Evolutionary conservation across 2,888 invertebrate species (phyloP).

Genomic region (Lydus trimaculatus): DNA sequence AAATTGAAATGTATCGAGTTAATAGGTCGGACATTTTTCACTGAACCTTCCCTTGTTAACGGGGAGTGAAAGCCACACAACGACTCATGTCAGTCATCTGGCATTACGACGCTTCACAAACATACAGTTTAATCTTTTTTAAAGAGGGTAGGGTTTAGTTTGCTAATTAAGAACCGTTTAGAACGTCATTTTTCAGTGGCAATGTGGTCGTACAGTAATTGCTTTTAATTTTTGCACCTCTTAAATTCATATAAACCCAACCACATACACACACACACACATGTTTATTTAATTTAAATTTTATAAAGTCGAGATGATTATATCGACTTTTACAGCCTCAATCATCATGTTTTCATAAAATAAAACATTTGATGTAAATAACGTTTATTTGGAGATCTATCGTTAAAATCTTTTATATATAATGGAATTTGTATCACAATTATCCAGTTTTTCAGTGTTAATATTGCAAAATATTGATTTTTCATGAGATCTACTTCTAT

Average conservation of each 20-base stretch:
- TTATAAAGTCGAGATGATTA: neutral
- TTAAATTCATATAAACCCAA: constrained; percentile 32
- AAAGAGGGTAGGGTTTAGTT: constrained; percentile 61
- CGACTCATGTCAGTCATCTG: constrained; percentile 60
- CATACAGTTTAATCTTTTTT: constrained; percentile 62
- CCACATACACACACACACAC: neutral
- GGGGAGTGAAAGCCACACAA: constrained; percentile 40
- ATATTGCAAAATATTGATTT: neutral
- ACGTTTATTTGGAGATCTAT: neutral
- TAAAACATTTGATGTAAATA: neutral
- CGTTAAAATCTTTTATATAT: neutral
- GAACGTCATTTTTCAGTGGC: constrained; percentile 60
- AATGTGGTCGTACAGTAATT: constrained; percentile 44
- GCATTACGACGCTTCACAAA: constrained; percentile 61
- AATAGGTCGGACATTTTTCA: constrained; percentile 49
- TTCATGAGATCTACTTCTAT: neutral
- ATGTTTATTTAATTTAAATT: neutral
- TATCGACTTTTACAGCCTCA: neutral
- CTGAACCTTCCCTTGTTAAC: constrained; percentile 35
- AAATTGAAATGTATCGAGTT: constrained; percentile 52
- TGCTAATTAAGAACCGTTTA: constrained; percentile 63
- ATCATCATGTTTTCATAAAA: neutral
- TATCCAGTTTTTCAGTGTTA: no score
- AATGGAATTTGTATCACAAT: no score
- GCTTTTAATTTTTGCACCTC: constrained; percentile 52